Percentiles rank a stretch among this genome's conserved stretches.
phyloP scores from a whole-genome alignment of 2,797 vertebrate species.

The Coccyzus lansbergi region DNA sequence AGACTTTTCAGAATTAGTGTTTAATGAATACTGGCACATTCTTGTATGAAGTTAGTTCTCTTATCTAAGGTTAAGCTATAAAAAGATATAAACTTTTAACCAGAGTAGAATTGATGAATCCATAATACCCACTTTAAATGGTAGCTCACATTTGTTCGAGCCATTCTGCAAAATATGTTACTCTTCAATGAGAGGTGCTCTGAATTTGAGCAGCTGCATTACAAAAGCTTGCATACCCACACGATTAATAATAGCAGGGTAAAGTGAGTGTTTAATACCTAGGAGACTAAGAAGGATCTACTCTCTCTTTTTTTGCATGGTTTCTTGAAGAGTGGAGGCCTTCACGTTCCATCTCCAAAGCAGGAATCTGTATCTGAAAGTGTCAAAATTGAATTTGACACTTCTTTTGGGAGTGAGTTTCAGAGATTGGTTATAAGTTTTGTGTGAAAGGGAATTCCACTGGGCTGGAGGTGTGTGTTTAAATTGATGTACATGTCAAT shows the following conservation, averaged over 20 bases:
- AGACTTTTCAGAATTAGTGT: background rate
- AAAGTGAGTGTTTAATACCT: background rate
- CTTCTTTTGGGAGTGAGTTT: background rate
- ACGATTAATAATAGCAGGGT: background rate
- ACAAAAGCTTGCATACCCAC: background rate
- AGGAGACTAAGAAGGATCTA: background rate
- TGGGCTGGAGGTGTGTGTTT: background rate
- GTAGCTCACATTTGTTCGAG: background rate
- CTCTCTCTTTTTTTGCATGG: background rate
- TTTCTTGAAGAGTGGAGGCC: background rate
- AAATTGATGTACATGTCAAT: background rate
- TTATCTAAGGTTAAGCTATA: background rate
- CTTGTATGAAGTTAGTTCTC: background rate
- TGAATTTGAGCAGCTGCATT: background rate
- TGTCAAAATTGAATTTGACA: background rate
- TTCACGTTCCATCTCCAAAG: background rate
- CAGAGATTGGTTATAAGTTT: background rate
- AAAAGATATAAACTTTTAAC: slow-evolving; percentile 16
- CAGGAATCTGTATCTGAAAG: background rate
- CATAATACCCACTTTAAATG: background rate
- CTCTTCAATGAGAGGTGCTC: background rate
- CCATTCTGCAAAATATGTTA: background rate
- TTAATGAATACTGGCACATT: background rate
- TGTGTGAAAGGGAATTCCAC: background rate
- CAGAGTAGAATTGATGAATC: background rate